phyloP scores from a whole-genome alignment of 2,888 invertebrate species.

The Argyra leucocephala region DNA sequence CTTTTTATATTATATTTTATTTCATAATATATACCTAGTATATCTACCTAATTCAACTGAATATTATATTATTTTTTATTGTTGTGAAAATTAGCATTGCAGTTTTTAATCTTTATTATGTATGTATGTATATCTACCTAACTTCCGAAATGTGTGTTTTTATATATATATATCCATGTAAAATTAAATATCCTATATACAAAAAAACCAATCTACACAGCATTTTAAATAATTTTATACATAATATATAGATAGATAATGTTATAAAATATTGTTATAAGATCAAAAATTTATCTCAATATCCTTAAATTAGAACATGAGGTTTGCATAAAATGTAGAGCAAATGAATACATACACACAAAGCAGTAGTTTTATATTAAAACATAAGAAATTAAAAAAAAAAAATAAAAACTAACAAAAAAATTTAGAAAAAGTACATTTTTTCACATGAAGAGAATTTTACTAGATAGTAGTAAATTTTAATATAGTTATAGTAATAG shows the following conservation, averaged over 20 bases:
- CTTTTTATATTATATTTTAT: background rate
- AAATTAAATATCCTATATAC: too few species aligned
- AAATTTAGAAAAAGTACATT: too few species aligned
- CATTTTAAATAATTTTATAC: too few species aligned
- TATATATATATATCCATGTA: background rate
- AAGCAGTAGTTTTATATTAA: too few species aligned
- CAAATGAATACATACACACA: too few species aligned
- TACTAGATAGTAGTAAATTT: too few species aligned
- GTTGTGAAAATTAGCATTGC: constrained; percentile 4
- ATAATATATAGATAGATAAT: background rate
- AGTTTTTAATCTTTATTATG: background rate
- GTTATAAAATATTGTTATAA: too few species aligned
- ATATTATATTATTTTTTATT: background rate
- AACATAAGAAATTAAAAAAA: too few species aligned
- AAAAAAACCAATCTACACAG: too few species aligned
- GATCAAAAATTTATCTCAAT: background rate
- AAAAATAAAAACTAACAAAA: too few species aligned
- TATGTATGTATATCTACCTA: background rate
- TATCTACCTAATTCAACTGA: background rate
- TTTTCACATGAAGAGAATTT: too few species aligned
- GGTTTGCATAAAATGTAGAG: background rate
- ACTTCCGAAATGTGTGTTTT: background rate
- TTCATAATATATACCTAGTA: background rate
- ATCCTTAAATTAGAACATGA: constrained; percentile 3
- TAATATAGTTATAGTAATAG: too few species aligned